Evolutionary conservation across 2,113 vertebrate genomes (phyloP).

Genomic region (Sigmodon hispidus): DNA sequence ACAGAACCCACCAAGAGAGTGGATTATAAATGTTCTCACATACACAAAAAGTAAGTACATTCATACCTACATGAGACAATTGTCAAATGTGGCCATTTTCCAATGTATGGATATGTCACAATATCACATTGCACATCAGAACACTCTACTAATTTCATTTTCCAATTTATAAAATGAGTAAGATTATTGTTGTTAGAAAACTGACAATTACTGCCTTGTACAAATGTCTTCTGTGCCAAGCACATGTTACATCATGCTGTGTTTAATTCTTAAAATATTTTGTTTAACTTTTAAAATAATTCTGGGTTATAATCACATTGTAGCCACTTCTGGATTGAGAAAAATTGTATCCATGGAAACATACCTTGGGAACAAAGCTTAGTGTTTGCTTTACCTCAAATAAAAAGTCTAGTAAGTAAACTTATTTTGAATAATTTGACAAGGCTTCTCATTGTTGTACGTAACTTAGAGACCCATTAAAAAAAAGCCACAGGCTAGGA

Average conservation of each 20-base stretch:
- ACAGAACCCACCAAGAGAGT: neutral
- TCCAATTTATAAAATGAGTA: neutral
- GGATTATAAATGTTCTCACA: neutral
- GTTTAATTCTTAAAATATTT: neutral
- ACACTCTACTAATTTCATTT: neutral
- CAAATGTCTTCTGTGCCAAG: neutral
- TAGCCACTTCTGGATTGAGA: neutral
- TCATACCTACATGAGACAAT: neutral
- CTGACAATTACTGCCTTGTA: neutral
- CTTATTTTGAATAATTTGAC: neutral
- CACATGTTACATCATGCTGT: neutral
- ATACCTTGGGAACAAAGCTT: neutral
- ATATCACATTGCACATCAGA: neutral
- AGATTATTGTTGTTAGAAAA: neutral
- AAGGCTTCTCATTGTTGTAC: neutral
- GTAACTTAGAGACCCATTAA: neutral
- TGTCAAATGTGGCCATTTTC: neutral
- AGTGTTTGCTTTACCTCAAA: neutral
- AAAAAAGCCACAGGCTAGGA: neutral
- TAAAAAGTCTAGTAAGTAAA: neutral
- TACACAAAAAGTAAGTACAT: neutral
- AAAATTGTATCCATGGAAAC: neutral
- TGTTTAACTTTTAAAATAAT: neutral
- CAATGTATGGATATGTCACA: neutral
- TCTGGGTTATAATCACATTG: neutral